phyloP scores from a whole-genome alignment of 2,888 invertebrate genomes.

The Metacarcinus magister region DNA sequence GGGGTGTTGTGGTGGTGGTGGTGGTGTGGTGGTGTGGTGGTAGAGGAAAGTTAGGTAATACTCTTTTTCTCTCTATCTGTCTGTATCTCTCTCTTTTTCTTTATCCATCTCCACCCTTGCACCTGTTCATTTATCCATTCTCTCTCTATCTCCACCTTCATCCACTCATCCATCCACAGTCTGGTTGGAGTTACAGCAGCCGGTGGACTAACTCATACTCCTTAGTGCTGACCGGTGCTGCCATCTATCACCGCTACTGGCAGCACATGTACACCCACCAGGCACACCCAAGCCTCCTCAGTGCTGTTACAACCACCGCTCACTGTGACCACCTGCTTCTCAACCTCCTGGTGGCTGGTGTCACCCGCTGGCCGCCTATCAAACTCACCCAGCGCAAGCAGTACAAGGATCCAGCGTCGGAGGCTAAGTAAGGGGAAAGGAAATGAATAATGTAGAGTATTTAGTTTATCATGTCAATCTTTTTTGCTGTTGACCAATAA shows the following conservation, averaged over 20 bases:
- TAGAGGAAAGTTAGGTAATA: too few relatives aligned
- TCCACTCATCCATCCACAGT: slow-evolving; percentile 21
- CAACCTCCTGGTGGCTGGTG: slow-evolving; percentile 97
- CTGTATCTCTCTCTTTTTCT: too few relatives aligned
- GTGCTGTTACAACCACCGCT: slow-evolving; percentile 88
- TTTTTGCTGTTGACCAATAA: too few relatives aligned
- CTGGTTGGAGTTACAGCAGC: slow-evolving; percentile 89
- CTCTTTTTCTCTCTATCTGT: too few relatives aligned
- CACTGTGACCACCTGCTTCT: slow-evolving; percentile 91
- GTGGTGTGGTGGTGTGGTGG: too few relatives aligned
- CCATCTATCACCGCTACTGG: slow-evolving; percentile 97
- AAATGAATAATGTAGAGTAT: too few relatives aligned
- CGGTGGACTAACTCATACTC: slow-evolving; percentile 98
- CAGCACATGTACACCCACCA: slow-evolving; percentile 94
- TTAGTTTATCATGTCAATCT: too few relatives aligned
- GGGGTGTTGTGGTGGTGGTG: too few relatives aligned
- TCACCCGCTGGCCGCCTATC: slow-evolving; percentile 95
- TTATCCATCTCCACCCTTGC: too few relatives aligned
- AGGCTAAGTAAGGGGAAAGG: slow-evolving; percentile 83
- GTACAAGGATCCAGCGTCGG: slow-evolving; percentile 90
- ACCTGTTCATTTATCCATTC: neutral
- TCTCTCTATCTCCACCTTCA: too few relatives aligned
- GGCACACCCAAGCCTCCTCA: slow-evolving; percentile 92
- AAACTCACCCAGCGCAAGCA: slow-evolving; percentile 97
- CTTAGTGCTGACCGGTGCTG: slow-evolving; percentile 96